Base-by-base conservation (phyloP, 2,113 vertebrate species). In the Ondatra zibethicus region DNA sequence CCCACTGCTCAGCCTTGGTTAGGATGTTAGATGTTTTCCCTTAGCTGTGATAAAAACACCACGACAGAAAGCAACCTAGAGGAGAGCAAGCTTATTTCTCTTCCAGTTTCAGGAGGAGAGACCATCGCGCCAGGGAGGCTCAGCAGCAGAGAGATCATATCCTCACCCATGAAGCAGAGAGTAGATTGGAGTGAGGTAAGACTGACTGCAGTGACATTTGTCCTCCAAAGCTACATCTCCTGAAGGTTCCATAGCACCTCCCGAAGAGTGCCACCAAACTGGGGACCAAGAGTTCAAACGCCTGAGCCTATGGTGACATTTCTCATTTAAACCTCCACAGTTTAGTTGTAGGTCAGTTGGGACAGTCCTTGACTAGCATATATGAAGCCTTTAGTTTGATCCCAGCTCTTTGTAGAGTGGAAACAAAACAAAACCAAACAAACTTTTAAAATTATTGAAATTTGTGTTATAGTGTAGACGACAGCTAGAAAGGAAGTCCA, bases 391-490 rank as follows among this genome's bases (percentile, higher is more conserved):
- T 87, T 63, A 3, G 17, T 50, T 68, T 68, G 42, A 33, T 50
- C 45, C 63, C 42, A 47, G 17, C 17, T 33, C 63, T 33, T 0
- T 10, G 42, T 29, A 66, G 36, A 68, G 31, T 68, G 10, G 45
- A 50, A 50, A 47, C 39, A 68, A 45, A 65, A 31, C 23, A 42
- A 31, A 86, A 63, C 42, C 45, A 42, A 72, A 81, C 9, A 81
- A 55, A 63, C 25, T 85, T 91, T 76, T 78, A 63, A 93, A 93
- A 94, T 73, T 76, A 94, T 81, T 27, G 31, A 86, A 65, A 92
- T 21, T 78, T 76, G 27, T 78, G 66, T 96, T 93, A 42, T 80
- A 16, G n/a, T 39, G 52, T 31, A 92, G 78, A 95, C 86, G 55
- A 90, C 70, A 12, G 47, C 65, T 84, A 73, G 78, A 80, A 87